Conservation (phyloP, 2,888 invertebrate genomes). For the Podotricha telesiphe region DNA sequence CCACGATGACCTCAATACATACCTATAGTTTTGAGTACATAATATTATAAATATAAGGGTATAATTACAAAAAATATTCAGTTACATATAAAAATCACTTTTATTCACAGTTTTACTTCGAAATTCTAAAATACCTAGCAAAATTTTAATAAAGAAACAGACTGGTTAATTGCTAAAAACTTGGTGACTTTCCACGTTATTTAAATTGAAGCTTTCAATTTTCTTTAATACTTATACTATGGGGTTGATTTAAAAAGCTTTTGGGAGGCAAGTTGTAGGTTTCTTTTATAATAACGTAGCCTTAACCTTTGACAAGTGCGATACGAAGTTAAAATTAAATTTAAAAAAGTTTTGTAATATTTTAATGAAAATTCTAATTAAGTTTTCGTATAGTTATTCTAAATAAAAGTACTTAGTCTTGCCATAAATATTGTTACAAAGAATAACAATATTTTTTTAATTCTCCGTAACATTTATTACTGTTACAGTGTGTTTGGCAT, state of each 20-base stretch:
- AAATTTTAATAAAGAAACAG: background rate
- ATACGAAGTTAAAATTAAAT: background rate
- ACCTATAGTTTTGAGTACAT: too few relatives aligned
- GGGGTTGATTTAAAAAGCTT: conserved; percentile 16
- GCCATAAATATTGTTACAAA: too few relatives aligned
- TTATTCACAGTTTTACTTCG: background rate
- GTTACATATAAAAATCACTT: background rate
- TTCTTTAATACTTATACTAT: background rate
- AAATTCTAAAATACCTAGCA: conserved; percentile 3
- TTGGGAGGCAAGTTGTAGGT: background rate
- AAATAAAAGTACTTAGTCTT: too few relatives aligned
- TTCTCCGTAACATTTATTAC: too few relatives aligned
- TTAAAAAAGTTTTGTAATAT: background rate
- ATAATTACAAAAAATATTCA: background rate
- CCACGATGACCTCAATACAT: too few relatives aligned
- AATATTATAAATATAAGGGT: background rate
- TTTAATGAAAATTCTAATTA: conserved; percentile 2
- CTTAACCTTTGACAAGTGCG: conserved; percentile 21
- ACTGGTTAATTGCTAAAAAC: conserved; percentile 13
- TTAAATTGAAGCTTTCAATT: conserved; percentile 18
- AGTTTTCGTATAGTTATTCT: background rate
- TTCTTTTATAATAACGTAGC: conserved; percentile 15
- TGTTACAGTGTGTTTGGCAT: too few relatives aligned
- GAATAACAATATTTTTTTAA: too few relatives aligned
- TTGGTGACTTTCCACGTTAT: conserved; percentile 3